Evolutionary conservation across 2,888 invertebrate genomes (phyloP).

Genomic region (Dyspetes luteomarginatus): DNA sequence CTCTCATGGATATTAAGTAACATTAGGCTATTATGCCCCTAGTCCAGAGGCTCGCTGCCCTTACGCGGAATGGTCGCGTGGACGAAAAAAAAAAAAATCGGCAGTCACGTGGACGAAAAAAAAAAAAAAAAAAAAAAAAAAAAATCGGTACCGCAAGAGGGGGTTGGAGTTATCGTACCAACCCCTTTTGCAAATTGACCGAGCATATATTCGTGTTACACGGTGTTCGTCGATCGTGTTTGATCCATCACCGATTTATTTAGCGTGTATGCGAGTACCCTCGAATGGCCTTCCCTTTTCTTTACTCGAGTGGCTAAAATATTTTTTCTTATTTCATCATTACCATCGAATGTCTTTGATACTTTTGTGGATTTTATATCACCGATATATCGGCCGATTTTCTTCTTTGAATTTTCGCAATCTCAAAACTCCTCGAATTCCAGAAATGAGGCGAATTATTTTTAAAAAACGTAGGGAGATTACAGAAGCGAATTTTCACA

Average conservation of each 20-base stretch:
- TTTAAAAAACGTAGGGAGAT: no score
- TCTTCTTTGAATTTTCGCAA: no score
- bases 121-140: constrained; percentile 21
- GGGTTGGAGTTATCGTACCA: constrained; percentile 17
- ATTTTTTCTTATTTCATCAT: no score
- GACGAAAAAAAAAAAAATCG: constrained; percentile 32
- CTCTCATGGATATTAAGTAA: constrained; percentile 71
- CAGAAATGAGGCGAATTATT: no score
- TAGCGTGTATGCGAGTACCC: constrained; percentile 4
- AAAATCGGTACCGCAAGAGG: constrained; percentile 21
- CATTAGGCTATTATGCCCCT: constrained; percentile 71
- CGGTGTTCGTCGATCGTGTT: constrained; percentile 58
- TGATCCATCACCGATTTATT: constrained; percentile 61
- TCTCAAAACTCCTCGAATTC: no score
- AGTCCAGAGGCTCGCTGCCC: constrained; percentile 57
- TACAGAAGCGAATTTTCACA: no score
- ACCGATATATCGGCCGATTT: no score
- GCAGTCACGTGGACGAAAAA: constrained; percentile 26
- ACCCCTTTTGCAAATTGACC: constrained; percentile 66
- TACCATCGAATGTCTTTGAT: no score
- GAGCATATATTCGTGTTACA: constrained; percentile 56
- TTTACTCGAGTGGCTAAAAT: no score
- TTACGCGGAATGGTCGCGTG: constrained; percentile 41
- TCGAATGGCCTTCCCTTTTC: no score
- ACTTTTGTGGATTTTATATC: no score